Evolutionary conservation across 2,797 vertebrate species (phyloP), one percentile per base, ranked within the genome.

Genomic region (Hirundo rustica): DNA sequence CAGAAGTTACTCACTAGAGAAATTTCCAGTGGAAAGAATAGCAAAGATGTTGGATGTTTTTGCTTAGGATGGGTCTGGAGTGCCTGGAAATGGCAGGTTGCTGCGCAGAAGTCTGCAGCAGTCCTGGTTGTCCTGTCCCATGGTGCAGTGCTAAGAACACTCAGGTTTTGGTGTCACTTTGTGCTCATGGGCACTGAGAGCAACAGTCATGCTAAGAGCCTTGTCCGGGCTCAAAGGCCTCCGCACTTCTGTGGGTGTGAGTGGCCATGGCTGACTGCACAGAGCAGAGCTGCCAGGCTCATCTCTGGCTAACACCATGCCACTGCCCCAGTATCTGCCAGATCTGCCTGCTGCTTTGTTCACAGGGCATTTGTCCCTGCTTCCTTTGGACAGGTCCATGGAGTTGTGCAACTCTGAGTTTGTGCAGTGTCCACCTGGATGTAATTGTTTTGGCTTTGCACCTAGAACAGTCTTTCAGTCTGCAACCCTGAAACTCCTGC

Each of bases 371-470:
- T 85, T 80, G 61, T 88, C 45, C 71, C 68, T 65, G 72, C 84
- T 91, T 42, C 64, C 61, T 68, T 58, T 71, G 81, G 48, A 64
- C 50, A 53, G 62, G 62, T 40, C 54, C 7, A 3, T 26, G 57
- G 57, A 34, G 21, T 88, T 93, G 81, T 85, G 88, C 57, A 90
- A 47, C 77, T 81, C 70, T 5, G 9, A 50, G 34, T 44, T 86
- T 81, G 47, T 83, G 68, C 48, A 45, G 30, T 29, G 62, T 74
- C 78, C 89, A 83, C 92, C 85, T 88, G 76, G 66, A n/a, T 36
- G 16, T 84, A 86, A 95, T 92, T 78, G 80, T 55, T 94, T 79
- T 89, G 84, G 85, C 85, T 90, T 72, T 82, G 53, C 30, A 87
- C 42, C 64, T 50, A 44, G 87, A 92, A 93, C 92, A 90, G 25